phyloP scores from a whole-genome alignment of 2,888 invertebrate species.

The Eupithecia subfuscata region DNA sequence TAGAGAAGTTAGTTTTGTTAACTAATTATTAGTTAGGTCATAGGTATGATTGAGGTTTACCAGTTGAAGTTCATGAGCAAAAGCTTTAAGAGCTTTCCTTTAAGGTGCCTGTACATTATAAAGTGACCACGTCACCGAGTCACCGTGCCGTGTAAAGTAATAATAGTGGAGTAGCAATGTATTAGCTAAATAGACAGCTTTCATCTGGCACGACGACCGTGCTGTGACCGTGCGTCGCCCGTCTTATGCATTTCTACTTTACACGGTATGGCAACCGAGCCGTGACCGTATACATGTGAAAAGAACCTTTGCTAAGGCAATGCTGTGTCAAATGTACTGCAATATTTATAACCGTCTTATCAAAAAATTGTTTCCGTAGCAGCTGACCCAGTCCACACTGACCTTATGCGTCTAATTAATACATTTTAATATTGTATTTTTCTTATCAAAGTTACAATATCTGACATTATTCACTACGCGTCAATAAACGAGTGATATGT shows the following conservation, averaged over 20 bases:
- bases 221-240: too few relatives aligned
- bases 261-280: too few relatives aligned
- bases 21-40: too few relatives aligned
- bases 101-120: too few relatives aligned
- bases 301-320: neutral
- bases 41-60: neutral
- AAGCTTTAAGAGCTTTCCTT: neutral
- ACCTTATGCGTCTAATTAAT: constrained; percentile 14
- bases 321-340: neutral
- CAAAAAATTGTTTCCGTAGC: neutral
- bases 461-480: constrained; percentile 24
- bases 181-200: too few relatives aligned
- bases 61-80: neutral
- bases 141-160: too few relatives aligned
- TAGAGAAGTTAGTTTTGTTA: too few relatives aligned
- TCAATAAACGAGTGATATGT: constrained; percentile 25
- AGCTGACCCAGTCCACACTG: constrained; percentile 10
- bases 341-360: neutral
- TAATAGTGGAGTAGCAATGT: too few relatives aligned
- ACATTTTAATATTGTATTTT: constrained; percentile 22
- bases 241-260: too few relatives aligned
- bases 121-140: too few relatives aligned
- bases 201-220: too few relatives aligned
- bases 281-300: too few relatives aligned
- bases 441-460: constrained; percentile 18